Evolutionary conservation across 2,888 invertebrate species (phyloP), one percentile per base, ranked within the genome.

Genomic region (Noctua comes): DNA sequence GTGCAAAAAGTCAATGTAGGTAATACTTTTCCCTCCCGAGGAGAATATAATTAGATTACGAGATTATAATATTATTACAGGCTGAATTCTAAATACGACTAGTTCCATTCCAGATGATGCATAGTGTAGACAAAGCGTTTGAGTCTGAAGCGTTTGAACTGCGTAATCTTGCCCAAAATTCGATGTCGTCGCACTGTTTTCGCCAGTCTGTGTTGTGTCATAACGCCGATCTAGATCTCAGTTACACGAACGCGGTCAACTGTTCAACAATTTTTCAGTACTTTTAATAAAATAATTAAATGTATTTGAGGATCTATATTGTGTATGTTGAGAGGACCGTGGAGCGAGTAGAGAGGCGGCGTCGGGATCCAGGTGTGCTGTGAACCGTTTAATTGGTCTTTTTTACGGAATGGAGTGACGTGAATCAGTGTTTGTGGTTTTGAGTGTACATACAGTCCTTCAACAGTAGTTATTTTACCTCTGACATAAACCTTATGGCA

Each of bases 291-390:
- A 76, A 48, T 76, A 82, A 74, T 92, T 93, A 93, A 94, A 95
- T 96, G 96, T 93, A 93, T 91, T 91, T 92, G 89, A 96, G 93
- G 89, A 88, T 94, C 72, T 90, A 90, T 74, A 84, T 94, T 68
- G 92, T 96, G 66, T 95, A 94, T 88, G 91, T 93, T 81, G 93
- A 93, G 87, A 91, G 92, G 77, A 92, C 93, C 24, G 90, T 94
- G 72, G 95, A 95, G 83, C 92, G 93, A 80, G 91, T 88, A 87
- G 89, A 90, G 77, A 87, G 92, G 76, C 91, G 91, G 80, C 86
- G 86, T 66, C 82, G 93, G 71, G 90, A 95, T 93, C 95, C 95
- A 95, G 88, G 85, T 88, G 88, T 78, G 88, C 88, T 71, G 73
- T 86, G 72, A 65, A 48, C 69, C 62, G 75, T 64, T 62, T 73